phyloP scores from a whole-genome alignment of 2,113 vertebrate genomes.

The Boleophthalmus pectinirostris region DNA sequence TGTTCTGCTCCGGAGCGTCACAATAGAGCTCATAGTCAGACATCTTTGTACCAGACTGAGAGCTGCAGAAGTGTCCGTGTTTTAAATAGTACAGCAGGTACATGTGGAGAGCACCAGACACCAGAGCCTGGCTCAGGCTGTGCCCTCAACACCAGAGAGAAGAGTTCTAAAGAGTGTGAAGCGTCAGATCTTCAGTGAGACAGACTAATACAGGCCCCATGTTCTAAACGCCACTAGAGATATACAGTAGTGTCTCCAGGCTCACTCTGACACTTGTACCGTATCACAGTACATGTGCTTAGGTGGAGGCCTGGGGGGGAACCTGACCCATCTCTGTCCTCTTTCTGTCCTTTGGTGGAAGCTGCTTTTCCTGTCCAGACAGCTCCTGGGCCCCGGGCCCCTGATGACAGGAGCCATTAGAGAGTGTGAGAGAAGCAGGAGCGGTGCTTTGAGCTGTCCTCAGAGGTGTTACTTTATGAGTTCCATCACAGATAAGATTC shows the following conservation, averaged over 20 bases:
- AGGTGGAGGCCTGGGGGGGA: not conserved
- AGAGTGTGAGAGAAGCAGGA: slow-evolving; percentile 13
- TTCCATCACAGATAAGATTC: slow-evolving; percentile 53
- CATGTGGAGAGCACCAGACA: not conserved
- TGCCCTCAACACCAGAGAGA: too few species aligned
- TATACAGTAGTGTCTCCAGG: not conserved
- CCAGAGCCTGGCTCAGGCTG: too few species aligned
- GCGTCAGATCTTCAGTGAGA: not conserved
- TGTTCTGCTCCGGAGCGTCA: slow-evolving; percentile 23
- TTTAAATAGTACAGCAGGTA: not conserved
- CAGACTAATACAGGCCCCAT: too few species aligned
- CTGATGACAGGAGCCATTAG: slow-evolving; percentile 19
- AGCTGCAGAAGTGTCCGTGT: not conserved
- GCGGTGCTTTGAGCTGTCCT: slow-evolving; percentile 42
- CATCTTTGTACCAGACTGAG: not conserved
- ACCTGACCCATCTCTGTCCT: slow-evolving; percentile 16
- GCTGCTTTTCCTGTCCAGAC: slow-evolving; percentile 19
- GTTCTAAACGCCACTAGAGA: not conserved
- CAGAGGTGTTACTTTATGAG: slow-evolving; percentile 51
- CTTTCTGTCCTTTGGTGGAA: slow-evolving; percentile 20
- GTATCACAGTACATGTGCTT: not conserved
- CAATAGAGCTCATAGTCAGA: not conserved
- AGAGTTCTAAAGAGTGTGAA: not conserved
- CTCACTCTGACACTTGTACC: not conserved
- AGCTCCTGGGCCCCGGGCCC: slow-evolving; percentile 5